A percentile compares a stretch with the other conserved stretches of the same genome.
Conservation (phyloP, 2,888 invertebrate species). For the Suillia variegata region DNA sequence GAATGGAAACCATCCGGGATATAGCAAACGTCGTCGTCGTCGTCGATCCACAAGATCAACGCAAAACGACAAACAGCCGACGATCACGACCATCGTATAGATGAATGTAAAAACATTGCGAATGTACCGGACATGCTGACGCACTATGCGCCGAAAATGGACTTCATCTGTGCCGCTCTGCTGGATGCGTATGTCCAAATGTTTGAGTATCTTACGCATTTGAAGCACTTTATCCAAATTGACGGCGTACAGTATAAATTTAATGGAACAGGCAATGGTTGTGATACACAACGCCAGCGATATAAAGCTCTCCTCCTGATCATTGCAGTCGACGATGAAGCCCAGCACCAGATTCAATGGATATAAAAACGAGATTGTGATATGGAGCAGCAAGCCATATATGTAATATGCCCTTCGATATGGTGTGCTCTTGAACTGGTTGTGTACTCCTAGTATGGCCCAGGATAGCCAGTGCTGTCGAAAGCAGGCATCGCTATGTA, state of each 20-base stretch:
- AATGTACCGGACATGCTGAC: too few relatives aligned
- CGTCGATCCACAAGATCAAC: too few relatives aligned
- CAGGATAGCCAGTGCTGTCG: too few relatives aligned
- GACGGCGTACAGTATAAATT: slow-evolving; percentile 25
- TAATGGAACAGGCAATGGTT: slow-evolving; percentile 23
- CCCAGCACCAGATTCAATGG: slow-evolving; percentile 17
- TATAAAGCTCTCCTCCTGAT: slow-evolving; percentile 32
- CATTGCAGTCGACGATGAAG: slow-evolving; percentile 20
- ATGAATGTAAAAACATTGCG: too few relatives aligned
- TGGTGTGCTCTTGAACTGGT: too few relatives aligned
- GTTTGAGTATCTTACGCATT: slow-evolving; percentile 16
- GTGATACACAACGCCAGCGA: slow-evolving; percentile 33
- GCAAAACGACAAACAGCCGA: too few relatives aligned
- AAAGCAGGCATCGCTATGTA: too few relatives aligned
- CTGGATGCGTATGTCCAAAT: slow-evolving; percentile 27
- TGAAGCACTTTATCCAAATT: slow-evolving; percentile 21
- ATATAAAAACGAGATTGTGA: not conserved
- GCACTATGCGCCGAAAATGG: not conserved
- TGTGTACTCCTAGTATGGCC: too few relatives aligned
- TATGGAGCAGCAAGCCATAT: slow-evolving; percentile 7
- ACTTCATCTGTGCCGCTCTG: slow-evolving; percentile 13
- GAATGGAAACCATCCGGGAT: slow-evolving; percentile 36
- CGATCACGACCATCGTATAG: too few relatives aligned
- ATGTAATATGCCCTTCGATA: not conserved
- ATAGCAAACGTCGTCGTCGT: too few relatives aligned